Base-by-base conservation (phyloP, 2,797 vertebrate species). In the Selene dorsalis region DNA sequence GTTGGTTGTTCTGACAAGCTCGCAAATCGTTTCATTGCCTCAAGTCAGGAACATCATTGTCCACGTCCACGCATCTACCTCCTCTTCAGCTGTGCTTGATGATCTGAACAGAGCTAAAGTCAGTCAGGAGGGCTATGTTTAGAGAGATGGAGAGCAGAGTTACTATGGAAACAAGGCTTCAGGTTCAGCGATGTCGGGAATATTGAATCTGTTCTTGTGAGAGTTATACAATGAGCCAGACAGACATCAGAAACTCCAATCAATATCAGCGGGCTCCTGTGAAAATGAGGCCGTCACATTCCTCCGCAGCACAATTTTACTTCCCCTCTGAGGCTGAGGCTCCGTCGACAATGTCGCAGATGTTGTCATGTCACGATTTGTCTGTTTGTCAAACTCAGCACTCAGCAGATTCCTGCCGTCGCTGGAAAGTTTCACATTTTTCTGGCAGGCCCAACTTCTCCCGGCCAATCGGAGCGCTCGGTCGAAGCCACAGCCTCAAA, bases 81-180 rank as follows among this genome's bases (percentile, higher is more conserved):
- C 85, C 90, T 92, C 88, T 84, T 88, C 86, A 88, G 90, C 89
- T 83, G 89, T 76, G 89, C 79, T 90, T 87, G 85, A 91, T 93
- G 90, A 89, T 91, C 88, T 93, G 89, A 91, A 71, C 84, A 75
- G 87, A 91, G 90, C 89, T 91, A 90, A 92, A 93, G 88, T 92
- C 83, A 85, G 88, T 90, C 90, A 92, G 92, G 83, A 85, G 86
- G 89, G 88, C 91, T 93, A 91, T 91, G 91, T 92, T 91, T 91
- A 93, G 85, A 91, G 84, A 80, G 87, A 86, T 56, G 70, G 80
- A 89, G 87, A 92, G 88, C 89, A 64, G 87, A 66, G 94, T 95
- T 93, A 80, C 94, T 93, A 95, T 93, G 91, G 95, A 93, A 94
- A 95, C 94, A 90, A 90, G 90, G 79, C 87, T 89, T 64, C 85